A percentile compares a stretch with the other conserved stretches of the same genome.
Conservation (phyloP, 2,113 vertebrate genomes). For the Periophthalmodon schlosseri region DNA sequence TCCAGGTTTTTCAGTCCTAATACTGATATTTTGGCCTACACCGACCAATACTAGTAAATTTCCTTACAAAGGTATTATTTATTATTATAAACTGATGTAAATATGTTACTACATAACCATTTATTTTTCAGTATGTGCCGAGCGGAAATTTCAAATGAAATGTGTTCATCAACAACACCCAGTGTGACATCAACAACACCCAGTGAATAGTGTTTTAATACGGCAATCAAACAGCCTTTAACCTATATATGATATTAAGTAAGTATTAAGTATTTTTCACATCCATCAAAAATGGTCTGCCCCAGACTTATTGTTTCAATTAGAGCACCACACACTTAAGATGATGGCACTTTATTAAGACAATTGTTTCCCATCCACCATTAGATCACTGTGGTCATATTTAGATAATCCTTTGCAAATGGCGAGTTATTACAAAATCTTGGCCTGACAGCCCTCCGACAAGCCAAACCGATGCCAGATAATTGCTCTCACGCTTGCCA, state of each 20-base stretch:
- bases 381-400: constrained; percentile 41
- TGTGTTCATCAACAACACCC: neutral
- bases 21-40: too few relatives aligned
- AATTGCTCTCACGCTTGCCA: constrained; percentile 77
- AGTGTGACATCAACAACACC: neutral
- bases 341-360: constrained; percentile 8
- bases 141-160: neutral
- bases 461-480: constrained; percentile 68
- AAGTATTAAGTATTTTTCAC: neutral
- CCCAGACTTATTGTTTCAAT: neutral
- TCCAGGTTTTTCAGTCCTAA: too few relatives aligned
- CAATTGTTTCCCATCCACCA: neutral
- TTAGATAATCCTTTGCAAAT: constrained; percentile 60
- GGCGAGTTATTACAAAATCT: constrained; percentile 73
- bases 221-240: neutral
- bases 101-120: too few relatives aligned
- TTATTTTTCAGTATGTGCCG: neutral
- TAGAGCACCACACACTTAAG: neutral
- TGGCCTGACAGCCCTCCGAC: constrained; percentile 67
- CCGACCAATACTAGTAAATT: too few relatives aligned
- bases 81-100: too few relatives aligned
- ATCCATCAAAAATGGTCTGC: neutral
- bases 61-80: too few relatives aligned
- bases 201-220: neutral
- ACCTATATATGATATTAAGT: neutral